Evolutionary conservation across 2,797 vertebrate species (phyloP).

Genomic region (Alouatta caraya): DNA sequence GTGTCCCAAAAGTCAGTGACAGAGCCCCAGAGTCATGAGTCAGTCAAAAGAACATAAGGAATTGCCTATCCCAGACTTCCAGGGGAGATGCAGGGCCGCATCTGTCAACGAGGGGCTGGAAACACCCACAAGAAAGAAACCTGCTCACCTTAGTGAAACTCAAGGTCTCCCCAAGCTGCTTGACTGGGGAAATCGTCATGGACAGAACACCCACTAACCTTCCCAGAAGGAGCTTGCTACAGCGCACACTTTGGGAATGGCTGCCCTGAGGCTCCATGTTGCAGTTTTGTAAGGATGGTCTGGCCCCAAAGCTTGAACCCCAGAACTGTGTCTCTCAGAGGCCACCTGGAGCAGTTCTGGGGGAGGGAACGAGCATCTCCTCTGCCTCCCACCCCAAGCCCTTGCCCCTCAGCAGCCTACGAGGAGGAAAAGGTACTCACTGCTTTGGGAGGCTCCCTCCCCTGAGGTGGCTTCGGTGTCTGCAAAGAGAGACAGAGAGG

Average conservation of each 20-base stretch:
- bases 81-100: accelerated
- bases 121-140: neutral
- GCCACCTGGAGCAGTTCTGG: neutral
- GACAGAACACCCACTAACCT: neutral
- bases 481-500: slow-evolving; percentile 78
- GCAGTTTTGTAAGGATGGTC: neutral
- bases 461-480: slow-evolving; percentile 93
- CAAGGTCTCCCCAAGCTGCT: neutral
- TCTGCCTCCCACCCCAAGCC: neutral
- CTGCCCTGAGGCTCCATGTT: neutral
- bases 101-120: neutral
- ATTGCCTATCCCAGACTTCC: accelerated
- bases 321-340: neutral
- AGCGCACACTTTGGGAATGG: neutral
- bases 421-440: slow-evolving; percentile 87
- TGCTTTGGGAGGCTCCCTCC: slow-evolving; percentile 92
- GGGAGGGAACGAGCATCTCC: too few species aligned
- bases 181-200: neutral
- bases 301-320: neutral
- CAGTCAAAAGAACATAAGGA: neutral
- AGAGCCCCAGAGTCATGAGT: neutral
- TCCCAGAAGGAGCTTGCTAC: neutral
- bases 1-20: neutral
- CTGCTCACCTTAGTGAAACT: neutral
- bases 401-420: neutral